phyloP scores from a whole-genome alignment of 2,888 invertebrate species.

The Napeogenes sylphis region DNA sequence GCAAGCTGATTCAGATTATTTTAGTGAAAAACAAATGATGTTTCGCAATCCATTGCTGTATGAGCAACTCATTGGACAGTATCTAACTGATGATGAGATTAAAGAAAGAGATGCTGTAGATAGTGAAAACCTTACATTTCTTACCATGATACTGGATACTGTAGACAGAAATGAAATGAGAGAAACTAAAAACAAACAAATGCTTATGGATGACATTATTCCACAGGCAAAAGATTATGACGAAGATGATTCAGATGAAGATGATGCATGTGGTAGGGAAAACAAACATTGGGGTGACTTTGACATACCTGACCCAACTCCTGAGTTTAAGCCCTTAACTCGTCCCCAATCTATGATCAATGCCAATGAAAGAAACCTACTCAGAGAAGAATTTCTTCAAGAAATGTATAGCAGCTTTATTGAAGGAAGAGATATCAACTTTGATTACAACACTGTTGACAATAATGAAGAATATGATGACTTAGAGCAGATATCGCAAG shows the following conservation, averaged over 20 bases:
- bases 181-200: conserved; percentile 79
- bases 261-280: conserved; percentile 28
- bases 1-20: conserved; percentile 84
- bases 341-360: conserved; percentile 64
- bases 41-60: conserved; percentile 92
- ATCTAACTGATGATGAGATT: conserved; percentile 87
- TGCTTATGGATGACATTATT: conserved; percentile 76
- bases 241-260: conserved; percentile 21
- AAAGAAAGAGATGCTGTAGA: conserved; percentile 79
- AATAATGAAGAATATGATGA: conserved; percentile 89
- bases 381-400: conserved; percentile 88
- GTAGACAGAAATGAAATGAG: conserved; percentile 85
- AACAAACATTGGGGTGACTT: conserved; percentile 77
- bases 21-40: conserved; percentile 96
- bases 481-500: conserved; percentile 80
- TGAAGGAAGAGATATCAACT: conserved; percentile 87
- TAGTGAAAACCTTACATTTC: conserved; percentile 79
- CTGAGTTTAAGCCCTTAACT: conserved; percentile 48
- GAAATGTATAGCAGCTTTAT: conserved; percentile 92
- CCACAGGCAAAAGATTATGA: conserved; percentile 36
- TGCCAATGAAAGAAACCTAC: conserved; percentile 79
- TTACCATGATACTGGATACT: conserved; percentile 87
- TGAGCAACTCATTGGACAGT: conserved; percentile 92
- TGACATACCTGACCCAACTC: conserved; percentile 61
- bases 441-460: conserved; percentile 90